A percentile compares a stretch with the other conserved stretches of the same genome.
phyloP scores from a whole-genome alignment of 1,140 invertebrate genomes.

The Ips nitidus region DNA sequence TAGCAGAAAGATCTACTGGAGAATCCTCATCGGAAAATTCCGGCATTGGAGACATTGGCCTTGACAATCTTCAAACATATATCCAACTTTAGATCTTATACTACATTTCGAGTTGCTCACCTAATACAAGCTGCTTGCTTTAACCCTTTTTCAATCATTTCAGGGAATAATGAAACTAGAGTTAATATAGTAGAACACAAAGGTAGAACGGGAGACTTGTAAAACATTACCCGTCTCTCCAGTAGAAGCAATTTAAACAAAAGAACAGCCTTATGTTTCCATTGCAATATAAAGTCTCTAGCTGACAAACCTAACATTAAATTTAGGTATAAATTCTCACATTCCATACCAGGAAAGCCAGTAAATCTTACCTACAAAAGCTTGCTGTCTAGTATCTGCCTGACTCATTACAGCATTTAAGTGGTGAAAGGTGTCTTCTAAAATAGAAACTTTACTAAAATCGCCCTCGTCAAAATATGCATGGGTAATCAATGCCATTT shows the following conservation, averaged over 20 bases:
- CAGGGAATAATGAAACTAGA: conserved; percentile 87
- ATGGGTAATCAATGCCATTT: conserved; percentile 93
- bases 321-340: background rate
- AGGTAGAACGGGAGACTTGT: conserved; percentile 88
- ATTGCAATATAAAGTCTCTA: conserved; percentile 78
- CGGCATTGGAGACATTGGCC: conserved; percentile 78
- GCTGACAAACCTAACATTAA: conserved; percentile 71
- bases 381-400: conserved; percentile 68
- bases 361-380: conserved; percentile 71
- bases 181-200: conserved; percentile 86
- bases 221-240: conserved; percentile 89
- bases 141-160: conserved; percentile 85
- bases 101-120: conserved; percentile 52
- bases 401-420: conserved; percentile 83
- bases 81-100: conserved; percentile 3
- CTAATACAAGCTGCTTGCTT: conserved; percentile 78
- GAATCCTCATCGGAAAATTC: conserved; percentile 59
- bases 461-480: conserved; percentile 96
- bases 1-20: conserved; percentile 12
- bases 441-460: conserved; percentile 85
- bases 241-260: conserved; percentile 93
- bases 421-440: conserved; percentile 92
- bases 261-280: conserved; percentile 89
- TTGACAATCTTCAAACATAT: conserved; percentile 62
- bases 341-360: background rate